Evolutionary conservation across 2,113 vertebrate genomes (phyloP), one percentile per base, ranked within the genome.

Genomic region (Quiscalus mexicanus): DNA sequence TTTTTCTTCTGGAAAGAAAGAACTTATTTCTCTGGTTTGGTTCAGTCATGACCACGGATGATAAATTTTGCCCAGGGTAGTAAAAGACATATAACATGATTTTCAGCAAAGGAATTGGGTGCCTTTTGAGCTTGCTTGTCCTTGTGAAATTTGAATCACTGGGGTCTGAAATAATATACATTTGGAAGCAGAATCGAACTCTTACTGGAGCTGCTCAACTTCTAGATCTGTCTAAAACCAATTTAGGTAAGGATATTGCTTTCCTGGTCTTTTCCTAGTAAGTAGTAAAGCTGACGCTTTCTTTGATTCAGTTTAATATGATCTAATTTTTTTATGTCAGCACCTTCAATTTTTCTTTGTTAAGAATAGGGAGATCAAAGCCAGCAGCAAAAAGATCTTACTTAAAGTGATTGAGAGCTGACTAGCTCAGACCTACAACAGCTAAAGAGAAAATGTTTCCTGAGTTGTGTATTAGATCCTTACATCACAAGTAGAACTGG

Each of bases 291-390:
- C 28, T 75, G 84, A 87, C 60, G 82, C 53, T 53, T 70, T 76
- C 53, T 87, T 76, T 96, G 83, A 84, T 89, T 73, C 82, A 55
- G 28, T 88, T 92, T 90, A 94, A 85, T 92, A 37, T 41, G 31
- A 90, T 73, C 90, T 87, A 85, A 85, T 89, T n/a, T 82, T 93
- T 96, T 91, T 87, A 62, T 94, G 87, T 90, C 70, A 95, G 39
- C 59, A 63, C 45, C 91, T 93, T 49, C 44, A 84, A 28, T 74
- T 93, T 91, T 76, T 63, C 90, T 90, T 89, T 65, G 50, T 76
- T 44, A 73, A 76, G 62, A 87, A 83, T 11, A 47, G 11, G 27
- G 37, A 87, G 58, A 93, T 83, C 74, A 91, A 94, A 93, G 67
- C 49, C n/a, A 69, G 56, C 33, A 60, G 37, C 49, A 39, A 63